Evolutionary conservation across 2,113 vertebrate species (phyloP), one percentile per base, ranked within the genome.

Genomic region (Vulpes vulpes): DNA sequence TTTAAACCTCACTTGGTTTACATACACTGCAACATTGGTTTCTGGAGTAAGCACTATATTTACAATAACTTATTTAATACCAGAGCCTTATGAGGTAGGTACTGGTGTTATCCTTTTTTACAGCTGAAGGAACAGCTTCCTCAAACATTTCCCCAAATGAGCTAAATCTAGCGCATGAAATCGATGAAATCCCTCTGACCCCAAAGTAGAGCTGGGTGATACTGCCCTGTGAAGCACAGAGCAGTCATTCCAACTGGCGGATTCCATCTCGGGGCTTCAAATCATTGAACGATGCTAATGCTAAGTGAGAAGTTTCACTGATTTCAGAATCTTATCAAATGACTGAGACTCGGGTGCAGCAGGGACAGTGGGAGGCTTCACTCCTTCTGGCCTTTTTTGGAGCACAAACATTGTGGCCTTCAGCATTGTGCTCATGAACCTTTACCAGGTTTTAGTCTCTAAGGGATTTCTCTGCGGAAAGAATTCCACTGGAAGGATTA

Each of bases 401-500:
- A 87, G 10, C 78, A 65, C 43, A 35, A 57, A 59, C 62, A 5
- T 38, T 89, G 62, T 71, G 35, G 11, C 25, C 30, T 57, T 94
- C 4, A 23, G 17, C 59, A 3, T 62, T 91, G 30, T 88, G 49
- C 8, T 89, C 32, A 64, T 85, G 43, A 25, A 81, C 20, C 5
- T 82, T 84, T 93, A 85, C 25, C 30, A 67, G 91, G 64, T 51
- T 95, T 87, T 78, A 95, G 59, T 95, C 27, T 91, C n/a, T 59
- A n/a, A 83, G 10, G 30, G 15, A 73, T 92, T 92, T 67, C 49
- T 51, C 74, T 93, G 49, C 53, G 38, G n/a, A 84, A 88, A 88
- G 15, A 88, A 64, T 80, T 91, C 96, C 78, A 94, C 43, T n/a
- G 91, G 35, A 94, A 93, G 69, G 30, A 96, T 96, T 67, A 93